phyloP scores from a whole-genome alignment of 2,888 invertebrate species.

The Drosophila cracens region DNA sequence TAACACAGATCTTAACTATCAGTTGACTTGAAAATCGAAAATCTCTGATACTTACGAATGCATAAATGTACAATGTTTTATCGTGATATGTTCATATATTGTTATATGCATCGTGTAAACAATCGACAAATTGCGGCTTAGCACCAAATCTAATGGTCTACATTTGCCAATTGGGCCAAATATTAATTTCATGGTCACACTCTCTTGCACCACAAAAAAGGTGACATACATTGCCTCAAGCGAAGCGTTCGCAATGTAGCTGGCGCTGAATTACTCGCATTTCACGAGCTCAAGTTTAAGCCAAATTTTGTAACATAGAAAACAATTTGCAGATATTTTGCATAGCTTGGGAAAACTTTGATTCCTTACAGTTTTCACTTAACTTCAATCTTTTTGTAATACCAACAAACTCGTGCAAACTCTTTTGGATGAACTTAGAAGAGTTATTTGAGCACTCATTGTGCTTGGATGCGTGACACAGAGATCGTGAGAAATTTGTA shows the following conservation, averaged over 20 bases:
- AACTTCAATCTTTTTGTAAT: neutral
- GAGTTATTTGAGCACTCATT: constrained; percentile 14
- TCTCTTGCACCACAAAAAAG: constrained; percentile 23
- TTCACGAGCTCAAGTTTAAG: constrained; percentile 22
- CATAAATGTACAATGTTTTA: neutral
- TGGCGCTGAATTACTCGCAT: constrained; percentile 34
- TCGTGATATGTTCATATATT: neutral
- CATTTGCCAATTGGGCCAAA: constrained; percentile 44
- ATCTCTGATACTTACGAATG: neutral
- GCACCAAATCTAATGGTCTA: constrained; percentile 34
- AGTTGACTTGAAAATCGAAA: neutral
- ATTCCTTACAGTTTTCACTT: neutral
- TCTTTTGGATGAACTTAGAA: neutral
- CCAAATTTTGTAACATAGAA: neutral
- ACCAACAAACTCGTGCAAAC: neutral
- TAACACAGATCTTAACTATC: neutral
- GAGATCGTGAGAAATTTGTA: constrained; percentile 50
- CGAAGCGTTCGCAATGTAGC: constrained; percentile 35
- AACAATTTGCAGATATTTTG: neutral
- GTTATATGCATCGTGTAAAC: neutral
- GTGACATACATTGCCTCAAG: constrained; percentile 32
- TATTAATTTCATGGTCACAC: constrained; percentile 45
- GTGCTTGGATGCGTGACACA: constrained; percentile 32
- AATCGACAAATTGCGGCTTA: neutral
- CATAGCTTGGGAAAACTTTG: neutral